These are phyloP conservation scores for Pristis pectinata DNA, from an alignment of 2,797 vertebrate genomes.

Conservation along the genomic window DNA sequence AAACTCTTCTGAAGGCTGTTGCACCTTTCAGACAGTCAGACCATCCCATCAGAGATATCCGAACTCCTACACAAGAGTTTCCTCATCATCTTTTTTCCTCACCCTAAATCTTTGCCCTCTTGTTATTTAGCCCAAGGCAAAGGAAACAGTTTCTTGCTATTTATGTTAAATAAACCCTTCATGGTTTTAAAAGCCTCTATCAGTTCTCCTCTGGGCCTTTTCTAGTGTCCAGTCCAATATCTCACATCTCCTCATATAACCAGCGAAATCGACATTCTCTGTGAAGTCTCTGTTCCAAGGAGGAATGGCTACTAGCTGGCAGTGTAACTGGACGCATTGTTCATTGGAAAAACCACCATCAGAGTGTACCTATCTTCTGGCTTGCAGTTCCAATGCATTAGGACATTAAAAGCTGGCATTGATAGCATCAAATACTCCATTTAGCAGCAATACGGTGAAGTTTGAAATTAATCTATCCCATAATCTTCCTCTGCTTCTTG, in stretches of 20 bases:
- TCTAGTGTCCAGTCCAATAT: neutral
- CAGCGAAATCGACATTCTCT: no score
- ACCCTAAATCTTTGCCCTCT: no score
- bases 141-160: no score
- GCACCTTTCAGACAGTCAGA: no score
- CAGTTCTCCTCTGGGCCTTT: neutral
- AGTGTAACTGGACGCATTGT: no score
- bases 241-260: neutral
- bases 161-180: neutral
- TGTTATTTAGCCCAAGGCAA: no score
- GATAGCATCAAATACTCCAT: neutral
- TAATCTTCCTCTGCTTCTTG: neutral
- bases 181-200: neutral
- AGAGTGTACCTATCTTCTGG: neutral
- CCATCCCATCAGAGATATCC: no score
- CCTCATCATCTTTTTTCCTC: no score
- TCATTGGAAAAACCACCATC: neutral
- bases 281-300: neutral
- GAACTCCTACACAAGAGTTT: no score
- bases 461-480: neutral
- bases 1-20: no score
- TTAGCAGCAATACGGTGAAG: conserved; percentile 1
- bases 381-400: neutral
- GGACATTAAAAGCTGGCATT: neutral
- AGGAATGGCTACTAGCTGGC: neutral